Evolutionary conservation across 64 coral and sea anemone species (phyloP).

Genomic region (Trachythela sp.): DNA sequence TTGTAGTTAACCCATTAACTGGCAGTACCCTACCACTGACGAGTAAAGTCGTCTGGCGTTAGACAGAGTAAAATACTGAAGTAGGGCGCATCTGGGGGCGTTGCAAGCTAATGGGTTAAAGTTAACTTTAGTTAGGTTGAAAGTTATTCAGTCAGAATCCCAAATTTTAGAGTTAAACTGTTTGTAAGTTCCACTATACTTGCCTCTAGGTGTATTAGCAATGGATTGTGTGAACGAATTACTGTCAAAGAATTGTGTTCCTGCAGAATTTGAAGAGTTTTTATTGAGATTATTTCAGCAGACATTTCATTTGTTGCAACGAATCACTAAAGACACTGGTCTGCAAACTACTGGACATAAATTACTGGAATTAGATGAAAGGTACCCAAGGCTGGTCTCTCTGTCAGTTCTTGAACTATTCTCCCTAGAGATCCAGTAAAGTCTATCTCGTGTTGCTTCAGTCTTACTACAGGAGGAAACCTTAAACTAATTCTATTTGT

Average conservation of each 20-base stretch:
- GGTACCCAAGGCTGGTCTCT: conserved; percentile 21
- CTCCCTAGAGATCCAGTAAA: no score
- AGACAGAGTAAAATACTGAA: no score
- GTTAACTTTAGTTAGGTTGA: no score
- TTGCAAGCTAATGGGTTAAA: no score
- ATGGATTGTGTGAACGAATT: conserved; percentile 97
- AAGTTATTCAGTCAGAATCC: no score
- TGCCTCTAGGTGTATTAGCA: conserved; percentile 67
- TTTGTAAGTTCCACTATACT: not conserved
- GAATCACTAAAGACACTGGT: conserved; percentile 89
- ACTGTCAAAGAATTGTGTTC: conserved; percentile 97
- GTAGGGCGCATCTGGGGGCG: no score
- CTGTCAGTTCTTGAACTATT: not conserved
- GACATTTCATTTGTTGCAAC: conserved; percentile 92
- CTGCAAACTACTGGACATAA: conserved; percentile 58
- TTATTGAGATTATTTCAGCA: conserved; percentile 92
- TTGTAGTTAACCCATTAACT: no score
- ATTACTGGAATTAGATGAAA: conserved; percentile 83
- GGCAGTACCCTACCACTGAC: no score
- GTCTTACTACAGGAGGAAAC: no score
- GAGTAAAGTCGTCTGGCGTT: no score
- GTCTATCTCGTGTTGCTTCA: no score
- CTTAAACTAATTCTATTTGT: no score
- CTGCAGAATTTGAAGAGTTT: conserved; percentile 93
- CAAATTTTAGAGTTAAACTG: not conserved